A percentile compares a stretch with the other conserved stretches of the same genome.
These are phyloP conservation scores for Ginglymostoma cirratum DNA, from an alignment of 2,113 vertebrate genomes.

Conservation along the genomic window DNA sequence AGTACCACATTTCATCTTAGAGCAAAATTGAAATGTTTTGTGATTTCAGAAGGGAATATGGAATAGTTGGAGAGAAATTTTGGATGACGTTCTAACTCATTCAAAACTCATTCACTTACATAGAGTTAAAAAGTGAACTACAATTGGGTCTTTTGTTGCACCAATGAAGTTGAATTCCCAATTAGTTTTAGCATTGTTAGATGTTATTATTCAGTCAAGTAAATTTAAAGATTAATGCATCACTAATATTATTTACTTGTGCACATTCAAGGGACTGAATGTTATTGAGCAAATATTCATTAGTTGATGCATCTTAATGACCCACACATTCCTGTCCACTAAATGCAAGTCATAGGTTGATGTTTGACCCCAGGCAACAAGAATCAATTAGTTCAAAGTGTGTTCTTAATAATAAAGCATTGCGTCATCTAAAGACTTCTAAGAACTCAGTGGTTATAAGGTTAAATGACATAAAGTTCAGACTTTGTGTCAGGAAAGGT, in stretches of 20 bases:
- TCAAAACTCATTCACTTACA: not conserved
- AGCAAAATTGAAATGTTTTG: not conserved
- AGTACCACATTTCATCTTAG: not conserved
- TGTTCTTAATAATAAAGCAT: conserved; percentile 14
- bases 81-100: not conserved
- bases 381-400: not conserved
- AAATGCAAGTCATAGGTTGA: conserved; percentile 21
- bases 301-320: not conserved
- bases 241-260: not conserved
- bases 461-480: not conserved
- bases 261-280: not conserved
- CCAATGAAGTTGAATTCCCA: not conserved
- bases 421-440: not conserved
- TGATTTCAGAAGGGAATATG: not conserved
- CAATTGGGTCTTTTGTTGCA: not conserved
- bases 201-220: not conserved
- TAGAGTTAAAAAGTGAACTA: not conserved
- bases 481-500: not conserved
- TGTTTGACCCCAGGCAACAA: not conserved
- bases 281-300: not conserved
- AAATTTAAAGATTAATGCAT: not conserved
- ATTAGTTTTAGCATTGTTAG: not conserved
- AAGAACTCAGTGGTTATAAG: not conserved
- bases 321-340: not conserved
- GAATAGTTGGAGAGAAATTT: not conserved